phyloP scores from a whole-genome alignment of 2,888 invertebrate genomes.

The Pseudococcus jackbeardsleyi region DNA sequence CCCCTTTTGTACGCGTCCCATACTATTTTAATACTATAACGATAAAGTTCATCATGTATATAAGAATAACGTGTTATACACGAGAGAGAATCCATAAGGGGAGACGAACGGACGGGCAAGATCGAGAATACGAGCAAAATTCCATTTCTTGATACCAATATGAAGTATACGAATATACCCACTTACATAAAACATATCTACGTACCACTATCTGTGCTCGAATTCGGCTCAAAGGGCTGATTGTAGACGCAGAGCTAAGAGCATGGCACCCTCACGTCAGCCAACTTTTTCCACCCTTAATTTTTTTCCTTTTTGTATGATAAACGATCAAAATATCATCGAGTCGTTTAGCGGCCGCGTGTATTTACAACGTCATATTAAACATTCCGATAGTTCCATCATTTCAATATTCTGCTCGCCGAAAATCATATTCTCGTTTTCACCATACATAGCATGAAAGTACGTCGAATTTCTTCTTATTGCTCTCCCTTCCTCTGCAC shows the following conservation, averaged over 20 bases:
- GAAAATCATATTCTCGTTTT: not conserved
- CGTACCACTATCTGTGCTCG: constrained; percentile 2
- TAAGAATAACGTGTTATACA: not conserved
- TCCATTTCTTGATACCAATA: not conserved
- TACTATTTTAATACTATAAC: constrained; percentile 39
- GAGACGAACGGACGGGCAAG: not conserved
- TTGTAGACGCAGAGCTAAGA: not conserved
- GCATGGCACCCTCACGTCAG: not conserved
- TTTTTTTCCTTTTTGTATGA: not conserved
- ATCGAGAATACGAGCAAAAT: not conserved
- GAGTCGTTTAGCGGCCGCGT: constrained; percentile 46
- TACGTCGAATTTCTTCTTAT: not conserved
- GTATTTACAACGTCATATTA: constrained; percentile 60
- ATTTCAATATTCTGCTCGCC: constrained; percentile 48
- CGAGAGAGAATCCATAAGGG: not conserved
- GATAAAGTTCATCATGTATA: constrained; percentile 23
- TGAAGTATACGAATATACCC: constrained; percentile 5
- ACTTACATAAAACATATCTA: constrained; percentile 23
- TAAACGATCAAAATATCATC: constrained; percentile 59
- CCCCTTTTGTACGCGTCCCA: constrained; percentile 8
- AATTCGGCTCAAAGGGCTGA: constrained; percentile 4
- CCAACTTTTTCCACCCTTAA: constrained; percentile 20
- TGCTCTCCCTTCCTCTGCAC: not conserved
- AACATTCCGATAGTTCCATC: constrained; percentile 54
- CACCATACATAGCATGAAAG: not conserved